Conservation (phyloP, 2,888 invertebrate species). For the Rosalia funebris region DNA sequence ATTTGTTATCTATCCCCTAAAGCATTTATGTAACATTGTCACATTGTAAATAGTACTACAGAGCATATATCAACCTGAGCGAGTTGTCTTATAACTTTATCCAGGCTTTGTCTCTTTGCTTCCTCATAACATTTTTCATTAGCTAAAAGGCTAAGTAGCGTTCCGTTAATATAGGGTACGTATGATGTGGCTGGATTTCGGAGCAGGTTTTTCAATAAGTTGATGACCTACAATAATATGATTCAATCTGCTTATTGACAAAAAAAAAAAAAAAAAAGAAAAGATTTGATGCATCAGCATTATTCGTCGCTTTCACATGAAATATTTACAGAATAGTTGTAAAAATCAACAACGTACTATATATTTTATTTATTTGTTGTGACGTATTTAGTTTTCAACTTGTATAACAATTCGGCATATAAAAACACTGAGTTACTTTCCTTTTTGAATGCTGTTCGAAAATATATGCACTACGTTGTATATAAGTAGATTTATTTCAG, state of each 20-base stretch:
- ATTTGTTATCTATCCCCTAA: slow-evolving; percentile 34
- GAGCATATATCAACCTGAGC: slow-evolving; percentile 35
- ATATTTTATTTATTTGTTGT: no score
- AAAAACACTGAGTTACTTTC: no score
- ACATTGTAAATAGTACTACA: no score
- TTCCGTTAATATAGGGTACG: slow-evolving; percentile 61
- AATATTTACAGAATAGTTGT: neutral
- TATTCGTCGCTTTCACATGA: neutral
- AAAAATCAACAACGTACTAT: neutral
- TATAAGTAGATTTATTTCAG: no score
- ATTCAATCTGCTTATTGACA: no score
- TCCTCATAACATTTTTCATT: slow-evolving; percentile 66
- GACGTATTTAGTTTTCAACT: no score
- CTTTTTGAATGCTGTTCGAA: no score
- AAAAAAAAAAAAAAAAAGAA: no score
- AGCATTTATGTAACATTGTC: no score
- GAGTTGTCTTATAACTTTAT: slow-evolving; percentile 37
- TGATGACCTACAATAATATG: slow-evolving; percentile 38
- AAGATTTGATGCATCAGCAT: no score
- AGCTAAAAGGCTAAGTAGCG: slow-evolving; percentile 62
- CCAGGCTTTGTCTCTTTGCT: slow-evolving; percentile 57
- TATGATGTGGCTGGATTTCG: slow-evolving; percentile 52
- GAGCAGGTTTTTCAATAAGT: slow-evolving; percentile 52
- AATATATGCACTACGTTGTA: no score
- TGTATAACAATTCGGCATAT: no score